phyloP scores from a whole-genome alignment of 2,888 invertebrate genomes.

The Cantharis rufa region DNA sequence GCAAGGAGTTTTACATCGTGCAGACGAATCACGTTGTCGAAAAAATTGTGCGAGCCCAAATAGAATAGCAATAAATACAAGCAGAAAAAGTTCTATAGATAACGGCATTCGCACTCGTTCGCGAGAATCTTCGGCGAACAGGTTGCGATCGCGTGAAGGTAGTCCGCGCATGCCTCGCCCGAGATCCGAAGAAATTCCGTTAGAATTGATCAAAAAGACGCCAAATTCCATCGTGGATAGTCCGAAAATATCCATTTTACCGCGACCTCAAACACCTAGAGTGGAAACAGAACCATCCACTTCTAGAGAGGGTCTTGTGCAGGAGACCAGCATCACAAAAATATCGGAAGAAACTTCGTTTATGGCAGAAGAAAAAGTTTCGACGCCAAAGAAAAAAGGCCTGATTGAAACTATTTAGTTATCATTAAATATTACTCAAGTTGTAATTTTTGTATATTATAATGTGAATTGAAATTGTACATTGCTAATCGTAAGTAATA shows the following conservation, averaged over 20 bases:
- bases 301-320: conserved; percentile 35
- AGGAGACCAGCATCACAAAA: conserved; percentile 33
- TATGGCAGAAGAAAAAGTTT: conserved; percentile 63
- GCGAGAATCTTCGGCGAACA: conserved; percentile 47
- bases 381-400: conserved; percentile 50
- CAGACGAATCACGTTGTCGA: conserved; percentile 42
- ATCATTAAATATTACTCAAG: background rate
- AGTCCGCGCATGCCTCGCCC: conserved; percentile 76
- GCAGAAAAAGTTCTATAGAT: conserved; percentile 34
- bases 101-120: conserved; percentile 33
- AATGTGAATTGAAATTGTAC: background rate
- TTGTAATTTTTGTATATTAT: background rate
- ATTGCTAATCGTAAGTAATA: background rate
- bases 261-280: conserved; percentile 56
- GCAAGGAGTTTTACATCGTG: conserved; percentile 51
- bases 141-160: conserved; percentile 66
- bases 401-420: conserved; percentile 59
- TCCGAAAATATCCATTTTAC: conserved; percentile 51
- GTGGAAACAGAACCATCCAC: conserved; percentile 22
- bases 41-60: conserved; percentile 47
- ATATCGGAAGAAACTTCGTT: conserved; percentile 81
- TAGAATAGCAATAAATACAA: conserved; percentile 36
- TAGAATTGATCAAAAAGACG: conserved; percentile 74
- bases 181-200: conserved; percentile 78
- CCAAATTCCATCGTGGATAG: conserved; percentile 57